A percentile compares a stretch with the other conserved stretches of the same genome.
Evolutionary conservation across 2,113 vertebrate species (phyloP).

Genomic region (Puntigrus tetrazona): DNA sequence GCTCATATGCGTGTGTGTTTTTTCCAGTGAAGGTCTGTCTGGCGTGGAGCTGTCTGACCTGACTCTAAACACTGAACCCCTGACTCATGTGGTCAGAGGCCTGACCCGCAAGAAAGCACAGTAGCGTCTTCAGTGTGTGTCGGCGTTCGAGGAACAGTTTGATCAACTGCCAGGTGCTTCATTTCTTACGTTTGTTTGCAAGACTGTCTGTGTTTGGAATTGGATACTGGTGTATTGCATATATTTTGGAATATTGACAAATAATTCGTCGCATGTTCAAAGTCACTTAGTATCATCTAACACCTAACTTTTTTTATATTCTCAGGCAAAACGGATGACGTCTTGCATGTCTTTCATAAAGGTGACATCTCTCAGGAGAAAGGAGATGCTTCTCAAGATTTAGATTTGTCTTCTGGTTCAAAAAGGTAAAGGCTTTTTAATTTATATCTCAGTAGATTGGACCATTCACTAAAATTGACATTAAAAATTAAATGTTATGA

Average conservation of each 20-base stretch:
- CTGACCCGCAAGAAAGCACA: constrained; percentile 48
- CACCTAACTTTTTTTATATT: background rate
- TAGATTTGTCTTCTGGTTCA: constrained; percentile 32
- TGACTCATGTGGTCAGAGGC: constrained; percentile 43
- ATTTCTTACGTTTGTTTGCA: background rate
- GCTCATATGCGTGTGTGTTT: constrained; percentile 37
- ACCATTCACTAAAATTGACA: background rate
- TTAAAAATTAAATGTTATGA: background rate
- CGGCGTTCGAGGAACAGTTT: constrained; percentile 47
- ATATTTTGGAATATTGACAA: background rate
- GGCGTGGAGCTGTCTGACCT: constrained; percentile 70
- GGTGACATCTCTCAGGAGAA: constrained; percentile 24
- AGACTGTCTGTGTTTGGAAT: background rate
- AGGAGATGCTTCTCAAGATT: constrained; percentile 15
- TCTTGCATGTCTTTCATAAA: background rate
- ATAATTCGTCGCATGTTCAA: background rate
- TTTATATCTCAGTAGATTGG: background rate
- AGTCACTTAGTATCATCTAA: background rate
- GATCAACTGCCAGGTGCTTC: constrained; percentile 42
- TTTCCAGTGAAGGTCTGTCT: constrained; percentile 66
- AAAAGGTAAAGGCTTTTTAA: constrained; percentile 35
- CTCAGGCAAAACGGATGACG: constrained; percentile 15
- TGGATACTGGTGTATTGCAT: background rate
- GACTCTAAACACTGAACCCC: constrained; percentile 64
- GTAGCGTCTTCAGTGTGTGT: constrained; percentile 45